Evolutionary conservation across 37 sponge, comb jelly and placozoan species (phyloP), one percentile per base, ranked within the genome.

Genomic region (Halichondria panicea): DNA sequence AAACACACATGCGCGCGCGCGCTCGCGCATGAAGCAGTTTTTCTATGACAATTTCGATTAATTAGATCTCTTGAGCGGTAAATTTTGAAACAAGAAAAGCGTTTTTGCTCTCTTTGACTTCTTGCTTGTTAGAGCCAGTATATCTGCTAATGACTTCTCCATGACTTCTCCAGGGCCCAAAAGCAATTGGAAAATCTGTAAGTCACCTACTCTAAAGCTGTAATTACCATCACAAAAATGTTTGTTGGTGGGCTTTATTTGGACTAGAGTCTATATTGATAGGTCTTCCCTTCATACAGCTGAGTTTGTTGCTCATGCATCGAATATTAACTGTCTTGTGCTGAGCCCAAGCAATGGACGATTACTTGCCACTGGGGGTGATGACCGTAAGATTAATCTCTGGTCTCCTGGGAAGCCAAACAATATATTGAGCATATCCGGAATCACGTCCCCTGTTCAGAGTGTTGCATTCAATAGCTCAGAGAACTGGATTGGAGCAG

Each of bases 301-400:
- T 60, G 99, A 98, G 53, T 98, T 98, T 73, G 92, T 90, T 22
- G 99, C 99, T 33, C 96, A 95, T 66, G 82, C 87, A 0, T 74
- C 92, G 1, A 81, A 79, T 50, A 96, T 98, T 38, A 88, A 91
- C 74, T 95, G 96, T 62, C 78, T 93, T 12, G 81, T 90, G 0
- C 66, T 98, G 46, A 91, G 89, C 27, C 89, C 90, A 12, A 79
- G 81, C 43, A 82, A 73, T 62, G 93, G 94, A 18, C 91, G 96
- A 37, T 79, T 86, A 12, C 79, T 98, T 60, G 99, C 87, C 13
- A 98, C 99, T 50, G 99, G 99, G 18, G 99, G 99, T 44, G 96
- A 95, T 41, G 99, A 98, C 71, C 62, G 91, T 31, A 92, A 93
- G 59, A 81, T 98, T 27, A 90, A 90, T 68, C 62, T 96, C 22